These are phyloP conservation scores for Sandelia bainsii DNA, from an alignment of 2,797 vertebrate species.

Conservation along the genomic window DNA sequence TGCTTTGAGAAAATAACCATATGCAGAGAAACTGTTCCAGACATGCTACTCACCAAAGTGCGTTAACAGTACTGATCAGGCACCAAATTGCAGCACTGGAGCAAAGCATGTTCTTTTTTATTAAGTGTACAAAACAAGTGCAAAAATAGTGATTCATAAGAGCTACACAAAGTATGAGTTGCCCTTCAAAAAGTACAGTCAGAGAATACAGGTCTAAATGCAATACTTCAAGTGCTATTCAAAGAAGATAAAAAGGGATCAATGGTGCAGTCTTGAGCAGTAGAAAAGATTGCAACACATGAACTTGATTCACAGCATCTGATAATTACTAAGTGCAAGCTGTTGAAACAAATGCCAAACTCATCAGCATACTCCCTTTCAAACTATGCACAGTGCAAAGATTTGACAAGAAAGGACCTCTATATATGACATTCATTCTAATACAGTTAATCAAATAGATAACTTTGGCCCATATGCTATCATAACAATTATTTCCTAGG, in stretches of 20 bases:
- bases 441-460: conserved; percentile 67
- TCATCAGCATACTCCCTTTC: conserved; percentile 66
- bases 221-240: conserved; percentile 68
- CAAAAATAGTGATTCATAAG: conserved; percentile 84
- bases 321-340: conserved; percentile 76
- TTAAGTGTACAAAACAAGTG: conserved; percentile 88
- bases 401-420: conserved; percentile 61
- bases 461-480: conserved; percentile 70
- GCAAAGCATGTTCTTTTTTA: conserved; percentile 85
- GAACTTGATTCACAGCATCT: conserved; percentile 74
- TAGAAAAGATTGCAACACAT: conserved; percentile 72
- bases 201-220: conserved; percentile 75
- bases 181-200: conserved; percentile 71
- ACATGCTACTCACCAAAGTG: background rate
- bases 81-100: conserved; percentile 41
- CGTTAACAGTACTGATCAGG: conserved; percentile 2
- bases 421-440: conserved; percentile 67
- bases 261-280: conserved; percentile 56
- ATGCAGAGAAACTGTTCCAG: background rate
- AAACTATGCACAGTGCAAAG: conserved; percentile 70
- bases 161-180: conserved; percentile 79
- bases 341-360: conserved; percentile 65
- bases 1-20: background rate
- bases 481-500: conserved; percentile 43
- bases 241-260: conserved; percentile 62